Evolutionary conservation across 2,888 invertebrate species (phyloP), one percentile per base, ranked within the genome.

Genomic region (Rotaria magnacalcarata): DNA sequence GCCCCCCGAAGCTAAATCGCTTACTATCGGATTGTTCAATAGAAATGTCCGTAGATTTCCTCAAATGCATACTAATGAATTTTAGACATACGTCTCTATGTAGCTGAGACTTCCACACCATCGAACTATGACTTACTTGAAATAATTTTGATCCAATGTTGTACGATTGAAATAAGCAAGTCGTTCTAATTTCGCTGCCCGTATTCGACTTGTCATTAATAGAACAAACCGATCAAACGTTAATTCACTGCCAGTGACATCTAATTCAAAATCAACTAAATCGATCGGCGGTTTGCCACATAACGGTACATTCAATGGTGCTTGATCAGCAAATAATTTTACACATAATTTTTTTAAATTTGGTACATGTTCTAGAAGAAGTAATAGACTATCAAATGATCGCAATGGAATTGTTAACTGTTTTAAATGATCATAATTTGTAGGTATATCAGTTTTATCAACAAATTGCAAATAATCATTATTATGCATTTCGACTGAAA

Each of bases 131-230:
- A 67, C 67, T 34, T n/a, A 67, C 67, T 67, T 67, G 11, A 67
- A 67, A 67, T 67, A 67, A 27, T 27, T 67, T 67, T 67, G 67
- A 67, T 67, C 67, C 11, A n/a, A 34, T 14, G 67, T 67, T 34
- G 67, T 67, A 27, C 67, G 67, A 67, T 67, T 67, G 16, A 67
- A 67, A 67, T 67, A 67, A 34, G 67, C 67, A 27, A 67, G 27
- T 34, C 67, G 8, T 67, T 67, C 67, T 27, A 67, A 34, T 67
- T 34, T 67, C 11, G 67, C 67, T 67, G 67, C 67, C 0, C 67
- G n/a, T 34, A 67, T 67, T 67, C 67, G 67, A 67, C 67, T 67
- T 67, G 67, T 34, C 67, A 67, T 67, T 67, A 67, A 34, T 67
- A 67, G 16, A 16, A 67, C 67, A 34, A 67, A 67, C 34, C 67